Base-by-base conservation (phyloP, 2,113 vertebrate genomes). In the Ardeotis arabs region DNA sequence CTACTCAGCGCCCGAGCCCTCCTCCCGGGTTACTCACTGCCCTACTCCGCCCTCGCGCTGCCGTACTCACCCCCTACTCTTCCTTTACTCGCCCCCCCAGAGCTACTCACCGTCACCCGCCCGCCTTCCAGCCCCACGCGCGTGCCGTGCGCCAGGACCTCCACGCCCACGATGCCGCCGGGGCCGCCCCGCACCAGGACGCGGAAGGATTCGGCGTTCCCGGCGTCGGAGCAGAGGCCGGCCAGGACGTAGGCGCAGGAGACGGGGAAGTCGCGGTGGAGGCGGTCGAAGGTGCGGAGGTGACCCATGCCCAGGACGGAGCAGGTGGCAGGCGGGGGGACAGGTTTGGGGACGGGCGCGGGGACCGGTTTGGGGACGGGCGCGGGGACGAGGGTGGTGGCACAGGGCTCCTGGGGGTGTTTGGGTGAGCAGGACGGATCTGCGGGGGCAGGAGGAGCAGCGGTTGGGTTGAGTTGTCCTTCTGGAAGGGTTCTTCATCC, bases 381-480 rank as follows among this genome's bases (percentile, higher is more conserved):
- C 41, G 41, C 13, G 41, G 41, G 41, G 12, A 15, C 41, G 15
- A 44, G 53, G 23, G 17, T 2, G 41, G 66, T 1, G 24, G 29
- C 31, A 6, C 81, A 73, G 12, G 58, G 68, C 56, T 44, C 41
- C 41, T 44, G 41, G 41, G 68, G 58, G 58, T 10, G 6, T 20
- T 69, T 49, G 28, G 55, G 1, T 7, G 53, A 59, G 53, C 79
- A 82, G 66, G 44, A 16, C 1, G 59, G 49, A 7, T 58, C 82
- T 84, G 82, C 2, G 39, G 49, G 58, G 33, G 17, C 3, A 13
- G 37, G 31, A 4, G 31, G 35, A 28, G 68, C 2, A 3, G 20
- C 0, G 37, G 20, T 23, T 8, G 2, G 2, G 15, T 12, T 5
- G 55, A 3, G 41, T 44, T 10, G 24, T 7, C 13, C 64, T 49